Percentiles rank a stretch among this genome's conserved stretches.
These are phyloP conservation scores for Chlorospingus flavigularis DNA, from an alignment of 2,797 vertebrate genomes.

Conservation along the genomic window DNA sequence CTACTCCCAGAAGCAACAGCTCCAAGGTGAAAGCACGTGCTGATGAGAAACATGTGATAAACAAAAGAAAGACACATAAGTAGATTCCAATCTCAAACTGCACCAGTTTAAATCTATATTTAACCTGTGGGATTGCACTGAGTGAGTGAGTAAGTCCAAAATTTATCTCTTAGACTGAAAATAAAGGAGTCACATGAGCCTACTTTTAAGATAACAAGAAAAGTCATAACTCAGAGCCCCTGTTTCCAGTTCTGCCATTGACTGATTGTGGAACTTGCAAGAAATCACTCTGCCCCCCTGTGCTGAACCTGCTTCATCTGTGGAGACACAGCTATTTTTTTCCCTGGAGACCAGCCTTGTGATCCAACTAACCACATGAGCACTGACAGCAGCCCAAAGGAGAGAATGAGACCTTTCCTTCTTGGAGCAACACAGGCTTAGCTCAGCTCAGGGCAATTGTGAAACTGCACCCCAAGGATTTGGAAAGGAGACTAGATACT, in stretches of 20 bases:
- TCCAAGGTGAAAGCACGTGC: background rate
- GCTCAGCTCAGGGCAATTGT: background rate
- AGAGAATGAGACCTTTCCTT: background rate
- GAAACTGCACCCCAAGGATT: background rate
- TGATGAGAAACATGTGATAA: background rate
- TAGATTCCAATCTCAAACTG: background rate
- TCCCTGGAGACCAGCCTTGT: background rate
- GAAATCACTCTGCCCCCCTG: background rate
- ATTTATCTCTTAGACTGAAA: background rate
- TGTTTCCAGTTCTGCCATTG: background rate
- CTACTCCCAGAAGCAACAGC: background rate
- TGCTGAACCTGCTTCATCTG: background rate
- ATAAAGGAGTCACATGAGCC: background rate
- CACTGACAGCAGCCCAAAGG: background rate
- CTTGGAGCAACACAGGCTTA: background rate
- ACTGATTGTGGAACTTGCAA: background rate
- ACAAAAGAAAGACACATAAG: background rate
- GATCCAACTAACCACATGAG: background rate
- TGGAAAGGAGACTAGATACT: background rate
- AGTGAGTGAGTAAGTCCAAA: background rate
- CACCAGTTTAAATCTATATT: background rate
- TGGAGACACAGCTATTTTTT: background rate
- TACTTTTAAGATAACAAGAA: background rate
- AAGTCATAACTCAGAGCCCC: background rate
- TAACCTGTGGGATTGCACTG: background rate